Evolutionary conservation across 2,888 invertebrate genomes (phyloP).

Genomic region (Parochlus steinenii): DNA sequence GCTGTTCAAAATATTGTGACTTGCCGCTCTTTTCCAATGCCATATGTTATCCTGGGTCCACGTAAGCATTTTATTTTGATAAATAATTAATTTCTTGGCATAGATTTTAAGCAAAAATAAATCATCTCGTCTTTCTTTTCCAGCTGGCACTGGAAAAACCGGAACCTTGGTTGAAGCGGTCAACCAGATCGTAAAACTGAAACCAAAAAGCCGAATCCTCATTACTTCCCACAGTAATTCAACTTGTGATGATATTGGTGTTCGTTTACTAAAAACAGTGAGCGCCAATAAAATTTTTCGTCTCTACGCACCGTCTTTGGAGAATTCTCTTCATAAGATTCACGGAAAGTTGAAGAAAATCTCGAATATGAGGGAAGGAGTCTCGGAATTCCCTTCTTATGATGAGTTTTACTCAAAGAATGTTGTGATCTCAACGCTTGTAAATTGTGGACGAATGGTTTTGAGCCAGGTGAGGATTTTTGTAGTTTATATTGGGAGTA

Average conservation of each 20-base stretch:
- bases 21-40: too few relatives aligned
- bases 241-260: conserved; percentile 50
- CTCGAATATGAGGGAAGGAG: too few relatives aligned
- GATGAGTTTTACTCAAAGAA: conserved; percentile 34
- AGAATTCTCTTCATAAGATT: conserved; percentile 25
- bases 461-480: too few relatives aligned
- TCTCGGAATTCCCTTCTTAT: conserved; percentile 29
- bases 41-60: too few relatives aligned
- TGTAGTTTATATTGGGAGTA: too few relatives aligned
- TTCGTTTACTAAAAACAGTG: conserved; percentile 28
- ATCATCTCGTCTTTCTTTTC: too few relatives aligned
- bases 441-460: conserved; percentile 29
- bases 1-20: too few relatives aligned
- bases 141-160: conserved; percentile 61
- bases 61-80: too few relatives aligned
- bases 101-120: too few relatives aligned
- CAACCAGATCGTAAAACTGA: conserved; percentile 35
- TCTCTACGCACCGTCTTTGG: conserved; percentile 29
- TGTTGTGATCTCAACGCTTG: conserved; percentile 46
- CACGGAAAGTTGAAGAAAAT: too few relatives aligned
- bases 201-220: conserved; percentile 34
- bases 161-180: conserved; percentile 53
- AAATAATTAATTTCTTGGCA: too few relatives aligned
- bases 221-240: conserved; percentile 54
- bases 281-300: conserved; percentile 27